Base-by-base conservation (phyloP, 2,888 invertebrate genomes). In the Coleophora deauratella region DNA sequence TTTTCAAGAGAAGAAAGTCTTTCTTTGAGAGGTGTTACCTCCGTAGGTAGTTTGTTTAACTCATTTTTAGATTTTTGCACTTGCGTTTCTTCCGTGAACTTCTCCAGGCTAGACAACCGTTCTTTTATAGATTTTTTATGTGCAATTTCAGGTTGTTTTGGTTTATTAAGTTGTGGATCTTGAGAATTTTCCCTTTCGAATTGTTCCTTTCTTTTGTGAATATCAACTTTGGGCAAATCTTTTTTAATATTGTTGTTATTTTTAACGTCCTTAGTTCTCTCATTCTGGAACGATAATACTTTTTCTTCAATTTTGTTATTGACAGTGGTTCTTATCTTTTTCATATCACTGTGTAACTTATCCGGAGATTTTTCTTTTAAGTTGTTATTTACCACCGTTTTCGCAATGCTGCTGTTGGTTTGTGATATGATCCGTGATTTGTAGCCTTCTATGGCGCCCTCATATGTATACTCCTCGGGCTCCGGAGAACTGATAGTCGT, bases 361-460 rank as follows among this genome's bases (percentile, higher is more conserved):
- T 85, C 76, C n/a, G 75, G 74, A 40, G 81, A 76, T 55, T 82
- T 75, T 46, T 86, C 80, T 75, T 86, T 79, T 52, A 72, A 64
- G 57, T 86, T 73, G 52, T 80, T 65, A 48, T 67, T 77, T 36
- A 78, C 79, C 35, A 72, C 75, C 47, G 81, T 80, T 66, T 82
- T 80, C 43, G 81, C 69, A 33, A 81, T 77, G 46, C 64, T 77
- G 51, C 82, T 78, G 60, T 78, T 81, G 27, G 88, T 88, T 57
- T 88, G 86, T 32, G 90, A 89, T 56, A 91, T 89, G 36, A 92
- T 93, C 53, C 93, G 88, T 39, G 93, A 92, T 56, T 94, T 92
- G 74, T 95, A 95, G 54, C 93, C 92, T 65, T 95, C 92, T 55
- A 95, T 95, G 56, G 95, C 94, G 56, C 93, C 91, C 73, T 95